These are phyloP conservation scores for Thomomys bottae DNA, from an alignment of 2,113 vertebrate species.

Conservation along the genomic window DNA sequence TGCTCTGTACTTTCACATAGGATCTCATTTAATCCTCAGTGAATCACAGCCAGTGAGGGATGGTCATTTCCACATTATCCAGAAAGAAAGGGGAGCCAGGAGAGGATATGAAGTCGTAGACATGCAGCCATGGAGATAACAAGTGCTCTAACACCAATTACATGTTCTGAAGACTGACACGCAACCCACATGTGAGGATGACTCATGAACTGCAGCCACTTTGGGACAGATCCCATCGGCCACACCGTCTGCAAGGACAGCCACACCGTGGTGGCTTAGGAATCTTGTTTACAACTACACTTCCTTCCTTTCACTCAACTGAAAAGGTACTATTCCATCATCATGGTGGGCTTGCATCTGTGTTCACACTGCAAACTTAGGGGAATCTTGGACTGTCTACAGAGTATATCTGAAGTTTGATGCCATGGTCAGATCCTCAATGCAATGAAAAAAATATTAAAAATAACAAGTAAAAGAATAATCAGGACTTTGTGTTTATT, in stretches of 20 bases:
- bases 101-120: neutral
- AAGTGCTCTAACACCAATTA: neutral
- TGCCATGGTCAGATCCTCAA: neutral
- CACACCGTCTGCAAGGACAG: neutral
- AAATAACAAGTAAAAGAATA: neutral
- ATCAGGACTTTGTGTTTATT: neutral
- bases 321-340: neutral
- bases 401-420: neutral
- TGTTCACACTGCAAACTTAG: rapidly evolving
- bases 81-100: neutral
- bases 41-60: neutral
- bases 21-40: neutral
- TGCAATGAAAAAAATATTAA: neutral
- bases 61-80: neutral
- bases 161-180: neutral
- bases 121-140: rapidly evolving
- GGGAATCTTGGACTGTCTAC: neutral
- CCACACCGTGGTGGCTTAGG: neutral
- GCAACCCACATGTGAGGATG: neutral
- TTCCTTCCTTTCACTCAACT: neutral
- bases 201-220: no score
- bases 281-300: neutral
- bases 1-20: neutral
- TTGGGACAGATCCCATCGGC: neutral
- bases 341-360: neutral